Evolutionary conservation across 2,888 invertebrate species (phyloP).

Genomic region (Drosophila macrothrix): DNA sequence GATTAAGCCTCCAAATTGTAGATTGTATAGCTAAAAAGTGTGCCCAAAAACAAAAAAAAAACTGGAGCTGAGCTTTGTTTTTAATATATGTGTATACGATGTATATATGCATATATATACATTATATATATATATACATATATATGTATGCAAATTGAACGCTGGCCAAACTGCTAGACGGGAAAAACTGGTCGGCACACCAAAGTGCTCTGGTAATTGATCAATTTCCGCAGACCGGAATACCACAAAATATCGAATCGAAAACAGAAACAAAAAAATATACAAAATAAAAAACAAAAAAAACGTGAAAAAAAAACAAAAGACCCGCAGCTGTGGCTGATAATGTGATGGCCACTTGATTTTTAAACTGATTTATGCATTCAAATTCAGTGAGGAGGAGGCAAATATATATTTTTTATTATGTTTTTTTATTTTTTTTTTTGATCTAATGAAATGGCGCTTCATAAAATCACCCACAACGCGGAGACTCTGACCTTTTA

Average conservation of each 20-base stretch:
- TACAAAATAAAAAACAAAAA: background rate
- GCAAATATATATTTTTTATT: conserved; percentile 1
- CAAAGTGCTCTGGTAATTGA: conserved; percentile 74
- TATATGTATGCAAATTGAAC: conserved; percentile 26
- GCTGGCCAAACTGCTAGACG: conserved; percentile 57
- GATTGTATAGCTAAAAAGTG: conserved; percentile 44
- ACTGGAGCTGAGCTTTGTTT: conserved; percentile 66
- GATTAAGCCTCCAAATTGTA: conserved; percentile 65
- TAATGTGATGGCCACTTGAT: conserved; percentile 69
- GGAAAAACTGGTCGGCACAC: conserved; percentile 70
- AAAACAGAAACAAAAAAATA: conserved; percentile 23
- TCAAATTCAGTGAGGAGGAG: conserved; percentile 19
- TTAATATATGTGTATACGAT: conserved; percentile 31
- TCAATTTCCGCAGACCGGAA: conserved; percentile 76
- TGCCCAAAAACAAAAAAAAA: conserved; percentile 41
- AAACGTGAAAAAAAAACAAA: conserved; percentile 8
- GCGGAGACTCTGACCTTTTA: conserved; percentile 25
- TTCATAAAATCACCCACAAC: conserved; percentile 27
- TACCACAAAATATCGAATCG: background rate
- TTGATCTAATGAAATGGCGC: conserved; percentile 68
- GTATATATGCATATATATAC: conserved; percentile 46
- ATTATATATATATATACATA: background rate
- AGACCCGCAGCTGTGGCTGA: conserved; percentile 53
- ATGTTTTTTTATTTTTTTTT: background rate
- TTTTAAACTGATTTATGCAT: conserved; percentile 68